Percentiles rank a stretch among this genome's conserved stretches.
phyloP scores from a whole-genome alignment of 2,888 invertebrate species.

The Tetrapedia diversipes region DNA sequence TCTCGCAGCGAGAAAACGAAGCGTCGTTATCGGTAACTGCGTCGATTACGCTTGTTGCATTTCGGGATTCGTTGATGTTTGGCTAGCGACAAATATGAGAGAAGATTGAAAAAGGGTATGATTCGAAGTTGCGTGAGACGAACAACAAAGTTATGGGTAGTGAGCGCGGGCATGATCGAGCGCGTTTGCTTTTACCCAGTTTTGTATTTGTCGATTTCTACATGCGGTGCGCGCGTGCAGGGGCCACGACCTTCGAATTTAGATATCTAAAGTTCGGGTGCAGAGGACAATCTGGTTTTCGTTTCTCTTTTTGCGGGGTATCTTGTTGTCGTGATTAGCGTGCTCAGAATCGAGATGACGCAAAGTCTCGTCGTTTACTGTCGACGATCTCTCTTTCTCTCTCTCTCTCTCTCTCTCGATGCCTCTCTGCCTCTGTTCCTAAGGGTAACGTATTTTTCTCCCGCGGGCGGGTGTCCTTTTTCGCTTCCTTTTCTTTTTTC shows the following conservation, averaged over 20 bases:
- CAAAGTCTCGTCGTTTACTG: slow-evolving; percentile 1
- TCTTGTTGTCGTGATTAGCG: slow-evolving; percentile 34
- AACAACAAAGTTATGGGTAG: too few species aligned
- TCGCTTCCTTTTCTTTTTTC: too few species aligned
- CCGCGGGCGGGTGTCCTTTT: too few species aligned
- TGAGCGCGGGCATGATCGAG: not conserved
- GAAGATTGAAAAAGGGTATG: not conserved
- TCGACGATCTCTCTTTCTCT: not conserved
- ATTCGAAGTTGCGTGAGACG: not conserved
- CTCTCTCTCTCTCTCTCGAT: not conserved
- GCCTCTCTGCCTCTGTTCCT: too few species aligned
- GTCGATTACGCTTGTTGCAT: not conserved
- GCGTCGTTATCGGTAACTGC: slow-evolving; percentile 16
- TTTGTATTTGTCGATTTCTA: slow-evolving; percentile 34
- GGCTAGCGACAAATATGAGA: not conserved
- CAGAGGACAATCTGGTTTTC: slow-evolving; percentile 48
- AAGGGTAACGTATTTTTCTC: too few species aligned
- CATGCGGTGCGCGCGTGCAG: slow-evolving; percentile 61
- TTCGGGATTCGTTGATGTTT: not conserved
- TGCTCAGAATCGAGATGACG: slow-evolving; percentile 16
- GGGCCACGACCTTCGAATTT: slow-evolving; percentile 64
- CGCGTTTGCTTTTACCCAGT: not conserved
- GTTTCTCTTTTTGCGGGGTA: slow-evolving; percentile 34
- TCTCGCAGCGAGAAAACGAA: slow-evolving; percentile 15
- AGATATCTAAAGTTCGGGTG: slow-evolving; percentile 64